Evolutionary conservation across 2,888 invertebrate genomes (phyloP).

Genomic region (Patella pellucida): DNA sequence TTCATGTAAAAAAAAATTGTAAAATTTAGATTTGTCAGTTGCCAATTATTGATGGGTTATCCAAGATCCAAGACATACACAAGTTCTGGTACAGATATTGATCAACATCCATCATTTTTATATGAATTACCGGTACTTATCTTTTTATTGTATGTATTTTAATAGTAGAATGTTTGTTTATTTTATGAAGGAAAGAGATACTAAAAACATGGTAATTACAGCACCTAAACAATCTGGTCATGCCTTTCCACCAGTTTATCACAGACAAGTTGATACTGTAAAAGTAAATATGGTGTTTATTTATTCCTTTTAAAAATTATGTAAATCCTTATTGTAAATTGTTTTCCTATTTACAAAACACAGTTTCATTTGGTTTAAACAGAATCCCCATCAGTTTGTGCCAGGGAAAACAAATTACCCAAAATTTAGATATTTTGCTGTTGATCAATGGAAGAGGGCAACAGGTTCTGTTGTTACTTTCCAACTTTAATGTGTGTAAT

Average conservation of each 20-base stretch:
- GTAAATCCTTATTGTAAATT: too few species aligned
- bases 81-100: neutral
- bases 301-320: neutral
- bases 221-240: slow-evolving; percentile 34
- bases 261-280: slow-evolving; percentile 15
- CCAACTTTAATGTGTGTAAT: too few species aligned
- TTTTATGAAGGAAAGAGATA: slow-evolving; percentile 55
- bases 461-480: too few species aligned
- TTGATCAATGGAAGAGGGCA: too few species aligned
- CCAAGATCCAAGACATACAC: neutral
- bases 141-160: slow-evolving; percentile 16
- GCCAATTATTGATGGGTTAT: neutral
- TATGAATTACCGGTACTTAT: neutral
- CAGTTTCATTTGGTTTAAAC: too few species aligned
- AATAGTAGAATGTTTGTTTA: neutral
- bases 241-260: slow-evolving; percentile 38
- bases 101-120: neutral
- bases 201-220: slow-evolving; percentile 40
- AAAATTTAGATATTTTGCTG: too few species aligned
- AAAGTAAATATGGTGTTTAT: neutral
- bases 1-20: too few species aligned
- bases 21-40: too few species aligned
- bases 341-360: too few species aligned
- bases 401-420: too few species aligned
- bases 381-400: too few species aligned